Conservation (phyloP, 2,888 invertebrate species). For the Villa cingulata region DNA sequence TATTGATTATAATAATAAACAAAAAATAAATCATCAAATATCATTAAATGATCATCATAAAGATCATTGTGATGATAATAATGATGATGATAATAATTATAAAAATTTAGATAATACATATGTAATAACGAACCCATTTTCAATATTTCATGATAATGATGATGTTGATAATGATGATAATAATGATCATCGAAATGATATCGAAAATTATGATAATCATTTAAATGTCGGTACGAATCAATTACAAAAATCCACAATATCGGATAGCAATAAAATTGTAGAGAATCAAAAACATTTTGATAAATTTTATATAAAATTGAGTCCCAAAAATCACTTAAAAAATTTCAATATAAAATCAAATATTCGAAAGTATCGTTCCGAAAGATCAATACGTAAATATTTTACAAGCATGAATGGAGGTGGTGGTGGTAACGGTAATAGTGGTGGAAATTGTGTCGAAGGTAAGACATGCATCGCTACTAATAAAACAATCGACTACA, state of each 20-base stretch:
- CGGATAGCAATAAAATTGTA: background rate
- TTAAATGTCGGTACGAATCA: too few relatives aligned
- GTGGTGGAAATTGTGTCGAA: too few relatives aligned
- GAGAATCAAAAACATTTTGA: background rate
- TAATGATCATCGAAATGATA: slow-evolving; percentile 15
- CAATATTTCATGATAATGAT: slow-evolving; percentile 28
- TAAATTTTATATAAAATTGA: slow-evolving; percentile 5
- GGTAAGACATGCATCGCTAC: too few relatives aligned
- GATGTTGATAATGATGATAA: background rate
- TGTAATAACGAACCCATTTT: slow-evolving; percentile 34
- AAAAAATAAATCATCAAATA: background rate
- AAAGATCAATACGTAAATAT: slow-evolving; percentile 22
- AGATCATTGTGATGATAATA: background rate
- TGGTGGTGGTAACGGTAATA: too few relatives aligned
- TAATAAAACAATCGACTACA: background rate
- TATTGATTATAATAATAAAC: background rate
- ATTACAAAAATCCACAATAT: too few relatives aligned
- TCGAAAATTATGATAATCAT: too few relatives aligned
- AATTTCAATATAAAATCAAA: slow-evolving; percentile 1
- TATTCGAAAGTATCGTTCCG: slow-evolving; percentile 17
- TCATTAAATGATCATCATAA: background rate
- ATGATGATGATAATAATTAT: slow-evolving; percentile 9
- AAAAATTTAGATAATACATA: slow-evolving; percentile 22
- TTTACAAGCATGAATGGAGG: slow-evolving; percentile 15
- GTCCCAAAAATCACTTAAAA: background rate